Conservation (phyloP, 2,113 vertebrate species). For the Scatophagus argus region DNA sequence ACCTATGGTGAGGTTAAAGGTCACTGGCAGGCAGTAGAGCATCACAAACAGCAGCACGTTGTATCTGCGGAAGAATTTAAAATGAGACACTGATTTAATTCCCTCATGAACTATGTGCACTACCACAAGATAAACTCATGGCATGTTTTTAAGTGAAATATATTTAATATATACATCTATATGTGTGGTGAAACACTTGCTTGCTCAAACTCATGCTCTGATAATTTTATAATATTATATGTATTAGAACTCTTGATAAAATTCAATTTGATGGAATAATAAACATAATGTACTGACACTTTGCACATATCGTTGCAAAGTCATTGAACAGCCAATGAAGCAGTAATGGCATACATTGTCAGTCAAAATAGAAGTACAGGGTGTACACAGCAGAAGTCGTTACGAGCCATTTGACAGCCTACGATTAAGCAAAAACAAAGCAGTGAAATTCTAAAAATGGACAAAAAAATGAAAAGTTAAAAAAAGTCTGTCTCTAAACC, state of each 20-base stretch:
- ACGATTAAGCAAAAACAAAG: not conserved
- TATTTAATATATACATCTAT: not conserved
- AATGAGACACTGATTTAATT: not conserved
- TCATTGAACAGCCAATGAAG: not conserved
- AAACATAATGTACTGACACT: not conserved
- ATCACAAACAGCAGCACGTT: constrained; percentile 92
- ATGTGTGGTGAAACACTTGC: not conserved
- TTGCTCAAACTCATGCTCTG: too few species aligned
- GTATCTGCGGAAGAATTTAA: constrained; percentile 71
- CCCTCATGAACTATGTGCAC: not conserved
- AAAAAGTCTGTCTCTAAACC: not conserved
- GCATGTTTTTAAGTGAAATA: not conserved
- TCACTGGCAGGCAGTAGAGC: constrained; percentile 92
- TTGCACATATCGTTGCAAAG: not conserved
- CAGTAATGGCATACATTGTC: not conserved
- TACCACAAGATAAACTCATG: not conserved
- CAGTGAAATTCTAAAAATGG: not conserved
- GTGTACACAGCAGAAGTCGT: not conserved
- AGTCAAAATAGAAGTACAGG: not conserved
- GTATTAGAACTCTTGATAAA: not conserved
- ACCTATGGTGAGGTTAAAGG: constrained; percentile 92
- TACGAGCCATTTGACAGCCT: not conserved
- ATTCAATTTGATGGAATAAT: not conserved
- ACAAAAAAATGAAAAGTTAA: not conserved
- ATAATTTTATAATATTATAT: too few species aligned